Percentiles rank a stretch among this genome's conserved stretches.
Evolutionary conservation across 2,797 vertebrate genomes (phyloP).

Genomic region (Molossus alvarezi): DNA sequence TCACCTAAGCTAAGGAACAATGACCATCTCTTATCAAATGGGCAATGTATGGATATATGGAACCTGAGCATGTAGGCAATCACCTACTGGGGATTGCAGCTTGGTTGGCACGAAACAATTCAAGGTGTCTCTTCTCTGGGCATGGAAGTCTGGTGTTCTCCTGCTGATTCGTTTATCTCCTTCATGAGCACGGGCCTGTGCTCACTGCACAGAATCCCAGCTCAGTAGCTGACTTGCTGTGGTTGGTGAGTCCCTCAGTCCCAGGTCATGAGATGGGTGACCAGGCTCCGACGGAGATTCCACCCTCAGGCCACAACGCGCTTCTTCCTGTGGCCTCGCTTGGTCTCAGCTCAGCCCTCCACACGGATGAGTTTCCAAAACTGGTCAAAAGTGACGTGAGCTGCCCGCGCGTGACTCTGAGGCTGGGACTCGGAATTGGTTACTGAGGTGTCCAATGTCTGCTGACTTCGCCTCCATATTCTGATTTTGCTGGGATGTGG

Average conservation of each 20-base stretch:
- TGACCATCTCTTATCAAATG: rapidly evolving
- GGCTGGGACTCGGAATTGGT: not conserved
- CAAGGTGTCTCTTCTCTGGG: not conserved
- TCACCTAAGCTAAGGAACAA: not conserved
- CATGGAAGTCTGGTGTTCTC: not conserved
- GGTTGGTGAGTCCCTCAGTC: not conserved
- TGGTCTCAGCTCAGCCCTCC: not conserved
- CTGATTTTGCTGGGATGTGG: not conserved
- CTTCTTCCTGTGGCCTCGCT: not conserved
- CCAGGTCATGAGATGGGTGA: not conserved
- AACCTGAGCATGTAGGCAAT: rapidly evolving
- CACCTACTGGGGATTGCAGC: rapidly evolving
- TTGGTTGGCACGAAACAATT: rapidly evolving
- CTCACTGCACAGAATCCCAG: not conserved
- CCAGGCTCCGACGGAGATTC: not conserved
- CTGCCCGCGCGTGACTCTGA: not conserved
- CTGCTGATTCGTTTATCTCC: rapidly evolving
- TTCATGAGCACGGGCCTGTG: not conserved
- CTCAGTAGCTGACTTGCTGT: not conserved
- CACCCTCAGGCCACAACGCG: rapidly evolving
- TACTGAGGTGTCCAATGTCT: rapidly evolving
- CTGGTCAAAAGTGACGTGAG: not conserved
- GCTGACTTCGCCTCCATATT: not conserved
- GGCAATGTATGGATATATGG: rapidly evolving
- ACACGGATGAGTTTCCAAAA: not conserved